phyloP scores from a whole-genome alignment of 2,113 vertebrate genomes.

The Thymallus thymallus region DNA sequence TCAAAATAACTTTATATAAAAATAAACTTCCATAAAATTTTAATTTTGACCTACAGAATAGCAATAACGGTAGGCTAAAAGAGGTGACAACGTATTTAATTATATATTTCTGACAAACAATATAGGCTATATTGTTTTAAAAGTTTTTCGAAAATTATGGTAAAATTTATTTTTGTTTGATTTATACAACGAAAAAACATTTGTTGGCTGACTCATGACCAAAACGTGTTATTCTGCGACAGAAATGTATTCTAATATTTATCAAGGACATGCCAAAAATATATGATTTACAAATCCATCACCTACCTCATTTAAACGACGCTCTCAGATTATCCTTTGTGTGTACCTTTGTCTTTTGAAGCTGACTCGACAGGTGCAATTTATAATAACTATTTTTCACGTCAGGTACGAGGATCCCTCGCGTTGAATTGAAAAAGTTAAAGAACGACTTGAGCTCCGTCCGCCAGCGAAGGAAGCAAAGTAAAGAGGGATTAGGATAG shows the following conservation, averaged over 20 bases:
- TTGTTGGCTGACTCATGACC: not conserved
- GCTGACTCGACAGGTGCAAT: constrained; percentile 1
- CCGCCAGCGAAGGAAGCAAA: constrained; percentile 13
- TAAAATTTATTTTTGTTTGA: too few species aligned
- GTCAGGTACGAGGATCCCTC: not conserved
- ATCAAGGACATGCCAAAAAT: not conserved
- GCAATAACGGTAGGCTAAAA: too few species aligned
- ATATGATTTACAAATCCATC: not conserved
- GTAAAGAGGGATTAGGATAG: constrained; percentile 14
- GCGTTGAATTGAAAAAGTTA: not conserved
- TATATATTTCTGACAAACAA: too few species aligned
- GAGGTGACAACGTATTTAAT: too few species aligned
- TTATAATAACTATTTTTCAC: not conserved
- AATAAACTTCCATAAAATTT: too few species aligned
- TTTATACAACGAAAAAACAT: too few species aligned
- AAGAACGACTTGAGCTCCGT: constrained; percentile 13
- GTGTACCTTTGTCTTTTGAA: not conserved
- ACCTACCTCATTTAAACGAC: constrained; percentile 10
- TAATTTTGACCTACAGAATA: too few species aligned
- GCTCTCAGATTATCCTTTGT: not conserved
- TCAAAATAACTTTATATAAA: too few species aligned
- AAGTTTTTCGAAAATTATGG: too few species aligned
- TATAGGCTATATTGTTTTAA: too few species aligned
- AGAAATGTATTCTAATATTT: not conserved
- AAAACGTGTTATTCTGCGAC: not conserved